Evolutionary conservation across 2,797 vertebrate species (phyloP).

Genomic region (Tenualosa ilisha): DNA sequence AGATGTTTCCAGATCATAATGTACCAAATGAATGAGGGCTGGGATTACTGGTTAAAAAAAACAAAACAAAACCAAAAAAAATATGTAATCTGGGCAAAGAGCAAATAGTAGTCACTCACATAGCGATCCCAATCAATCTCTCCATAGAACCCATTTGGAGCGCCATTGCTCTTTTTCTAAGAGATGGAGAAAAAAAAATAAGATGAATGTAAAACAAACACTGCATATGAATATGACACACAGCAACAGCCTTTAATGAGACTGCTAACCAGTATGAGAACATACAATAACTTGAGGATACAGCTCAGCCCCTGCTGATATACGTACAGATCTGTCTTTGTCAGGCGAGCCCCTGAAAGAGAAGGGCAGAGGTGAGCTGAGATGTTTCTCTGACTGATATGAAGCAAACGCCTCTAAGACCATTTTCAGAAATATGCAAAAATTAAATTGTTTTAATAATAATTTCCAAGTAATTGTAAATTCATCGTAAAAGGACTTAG

Average conservation of each 20-base stretch:
- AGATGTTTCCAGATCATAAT: neutral
- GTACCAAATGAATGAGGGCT: neutral
- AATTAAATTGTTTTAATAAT: too few relatives aligned
- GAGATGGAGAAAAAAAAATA: slow-evolving; percentile 54
- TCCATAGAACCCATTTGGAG: slow-evolving; percentile 95
- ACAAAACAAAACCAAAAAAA: neutral
- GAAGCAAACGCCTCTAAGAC: neutral
- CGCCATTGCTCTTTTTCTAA: slow-evolving; percentile 94
- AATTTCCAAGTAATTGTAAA: too few relatives aligned
- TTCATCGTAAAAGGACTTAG: too few relatives aligned
- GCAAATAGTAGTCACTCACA: slow-evolving; percentile 71
- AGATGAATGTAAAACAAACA: neutral
- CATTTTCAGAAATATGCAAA: too few relatives aligned
- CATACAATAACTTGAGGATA: neutral
- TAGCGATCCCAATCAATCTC: slow-evolving; percentile 99
- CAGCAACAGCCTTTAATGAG: neutral
- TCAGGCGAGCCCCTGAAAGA: slow-evolving; percentile 88
- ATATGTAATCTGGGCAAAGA: neutral
- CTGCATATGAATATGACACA: neutral
- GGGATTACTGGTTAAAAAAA: too few relatives aligned
- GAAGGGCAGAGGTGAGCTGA: neutral
- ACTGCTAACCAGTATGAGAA: neutral
- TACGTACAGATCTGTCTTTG: slow-evolving; percentile 91
- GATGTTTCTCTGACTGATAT: neutral
- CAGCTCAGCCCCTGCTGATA: slow-evolving; percentile 20